phyloP scores from a whole-genome alignment of 2,888 invertebrate genomes.

The Aleiodes alternator region DNA sequence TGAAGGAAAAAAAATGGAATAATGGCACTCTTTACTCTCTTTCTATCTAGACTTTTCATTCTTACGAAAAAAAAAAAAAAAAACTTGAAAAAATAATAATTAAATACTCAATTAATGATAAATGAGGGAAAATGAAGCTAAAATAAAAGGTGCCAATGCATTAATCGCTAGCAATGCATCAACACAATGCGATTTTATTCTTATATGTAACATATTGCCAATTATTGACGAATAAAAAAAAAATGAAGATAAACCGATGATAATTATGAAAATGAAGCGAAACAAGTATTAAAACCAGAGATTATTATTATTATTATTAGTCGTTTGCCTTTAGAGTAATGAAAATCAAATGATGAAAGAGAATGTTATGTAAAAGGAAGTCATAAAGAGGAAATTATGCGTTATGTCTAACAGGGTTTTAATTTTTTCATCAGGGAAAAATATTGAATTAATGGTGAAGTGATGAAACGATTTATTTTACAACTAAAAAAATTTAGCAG shows the following conservation, averaged over 20 bases:
- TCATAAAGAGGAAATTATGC: not conserved
- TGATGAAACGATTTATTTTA: not conserved
- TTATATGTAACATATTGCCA: slow-evolving; percentile 28
- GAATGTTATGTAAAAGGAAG: slow-evolving; percentile 1
- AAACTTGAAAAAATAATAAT: not conserved
- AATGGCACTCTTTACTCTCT: slow-evolving; percentile 25
- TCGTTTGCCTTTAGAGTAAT: slow-evolving; percentile 8
- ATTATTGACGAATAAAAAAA: slow-evolving; percentile 4
- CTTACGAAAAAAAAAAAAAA: not conserved
- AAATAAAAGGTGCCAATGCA: slow-evolving; percentile 18
- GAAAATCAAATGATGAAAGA: not conserved
- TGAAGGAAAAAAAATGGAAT: not conserved
- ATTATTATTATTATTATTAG: not conserved
- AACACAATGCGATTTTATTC: slow-evolving; percentile 29
- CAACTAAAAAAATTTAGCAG: too few species aligned
- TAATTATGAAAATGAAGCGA: not conserved
- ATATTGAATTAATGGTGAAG: not conserved
- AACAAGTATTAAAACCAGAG: not conserved
- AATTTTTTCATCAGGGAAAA: slow-evolving; percentile 6
- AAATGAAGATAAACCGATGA: not conserved
- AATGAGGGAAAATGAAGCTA: slow-evolving; percentile 18
- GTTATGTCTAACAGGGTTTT: slow-evolving; percentile 19
- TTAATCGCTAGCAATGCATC: slow-evolving; percentile 31
- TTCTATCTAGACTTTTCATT: slow-evolving; percentile 23
- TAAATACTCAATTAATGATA: slow-evolving; percentile 20